Conservation (phyloP, 2,797 vertebrate genomes). For the Octomys mimax region DNA sequence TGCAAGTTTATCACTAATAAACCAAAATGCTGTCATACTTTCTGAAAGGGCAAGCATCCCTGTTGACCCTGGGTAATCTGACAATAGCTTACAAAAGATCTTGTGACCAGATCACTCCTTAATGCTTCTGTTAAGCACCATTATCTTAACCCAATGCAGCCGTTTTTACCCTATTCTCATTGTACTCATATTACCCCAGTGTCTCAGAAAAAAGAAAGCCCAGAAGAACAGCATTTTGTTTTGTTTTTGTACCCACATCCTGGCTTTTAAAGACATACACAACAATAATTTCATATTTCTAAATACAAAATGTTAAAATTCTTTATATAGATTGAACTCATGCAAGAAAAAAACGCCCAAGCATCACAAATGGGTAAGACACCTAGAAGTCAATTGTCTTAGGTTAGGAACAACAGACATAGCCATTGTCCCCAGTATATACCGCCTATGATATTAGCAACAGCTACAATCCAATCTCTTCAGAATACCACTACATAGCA, state of each 20-base stretch:
- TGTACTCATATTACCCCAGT: conserved; percentile 33
- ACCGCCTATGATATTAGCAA: neutral
- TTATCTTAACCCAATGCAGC: conserved; percentile 48
- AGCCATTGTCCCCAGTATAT: neutral
- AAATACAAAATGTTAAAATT: conserved; percentile 24
- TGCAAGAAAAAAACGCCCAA: neutral
- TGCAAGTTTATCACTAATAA: conserved; percentile 29
- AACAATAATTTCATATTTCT: conserved; percentile 61
- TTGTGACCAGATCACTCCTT: neutral
- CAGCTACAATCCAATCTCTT: neutral
- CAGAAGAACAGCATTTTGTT: neutral
- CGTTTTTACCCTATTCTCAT: conserved; percentile 53
- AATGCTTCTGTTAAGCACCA: conserved; percentile 63
- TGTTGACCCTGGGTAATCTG: conserved; percentile 34
- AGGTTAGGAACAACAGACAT: neutral
- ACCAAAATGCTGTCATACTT: conserved; percentile 49
- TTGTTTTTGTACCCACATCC: conserved; percentile 42
- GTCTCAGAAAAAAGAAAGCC: conserved; percentile 35
- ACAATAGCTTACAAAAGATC: neutral
- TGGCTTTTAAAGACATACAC: conserved; percentile 62
- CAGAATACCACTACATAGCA: neutral
- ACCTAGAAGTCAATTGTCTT: neutral
- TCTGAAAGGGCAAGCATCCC: conserved; percentile 51
- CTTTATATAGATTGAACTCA: conserved; percentile 12
- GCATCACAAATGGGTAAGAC: neutral